Conservation (phyloP, 92 coral and sea anemone species). For the Palythoa caribaeorum region DNA sequence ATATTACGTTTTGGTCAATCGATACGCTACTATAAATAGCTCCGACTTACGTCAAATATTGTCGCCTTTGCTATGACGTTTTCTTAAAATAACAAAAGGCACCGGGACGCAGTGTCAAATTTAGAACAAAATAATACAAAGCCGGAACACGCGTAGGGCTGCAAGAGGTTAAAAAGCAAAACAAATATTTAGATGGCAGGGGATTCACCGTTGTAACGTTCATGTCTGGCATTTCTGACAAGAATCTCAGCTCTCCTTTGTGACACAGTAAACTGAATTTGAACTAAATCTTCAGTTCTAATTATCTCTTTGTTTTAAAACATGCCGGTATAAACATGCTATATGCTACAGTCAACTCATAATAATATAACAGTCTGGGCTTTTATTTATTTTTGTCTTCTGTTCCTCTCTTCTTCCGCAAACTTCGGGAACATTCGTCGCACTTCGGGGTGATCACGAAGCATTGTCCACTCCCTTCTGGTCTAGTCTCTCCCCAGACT, state of each 20-base stretch:
- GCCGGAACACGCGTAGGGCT: constrained; percentile 25
- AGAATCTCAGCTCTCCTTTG: neutral
- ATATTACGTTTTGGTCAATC: neutral
- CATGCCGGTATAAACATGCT: no score
- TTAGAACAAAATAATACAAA: neutral
- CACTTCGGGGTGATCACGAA: constrained; percentile 32
- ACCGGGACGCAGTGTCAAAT: constrained; percentile 1
- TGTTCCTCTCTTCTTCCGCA: neutral
- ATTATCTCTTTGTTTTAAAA: neutral
- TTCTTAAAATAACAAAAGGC: neutral
- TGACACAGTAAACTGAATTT: constrained; percentile 1
- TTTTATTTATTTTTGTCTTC: neutral
- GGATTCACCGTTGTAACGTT: neutral
- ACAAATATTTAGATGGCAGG: constrained; percentile 13
- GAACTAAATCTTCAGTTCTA: neutral
- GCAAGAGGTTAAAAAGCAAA: constrained; percentile 33
- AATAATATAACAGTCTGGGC: neutral
- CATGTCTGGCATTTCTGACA: constrained; percentile 40
- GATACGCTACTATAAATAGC: constrained; percentile 15
- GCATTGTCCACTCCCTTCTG: constrained; percentile 27
- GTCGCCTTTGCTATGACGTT: neutral
- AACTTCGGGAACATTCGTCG: constrained; percentile 37
- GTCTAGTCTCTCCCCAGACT: constrained; percentile 47
- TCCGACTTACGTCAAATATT: constrained; percentile 10
- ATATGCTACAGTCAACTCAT: no score